These are phyloP conservation scores for Cephalotes varians DNA, from an alignment of 2,888 invertebrate genomes.

Conservation along the genomic window DNA sequence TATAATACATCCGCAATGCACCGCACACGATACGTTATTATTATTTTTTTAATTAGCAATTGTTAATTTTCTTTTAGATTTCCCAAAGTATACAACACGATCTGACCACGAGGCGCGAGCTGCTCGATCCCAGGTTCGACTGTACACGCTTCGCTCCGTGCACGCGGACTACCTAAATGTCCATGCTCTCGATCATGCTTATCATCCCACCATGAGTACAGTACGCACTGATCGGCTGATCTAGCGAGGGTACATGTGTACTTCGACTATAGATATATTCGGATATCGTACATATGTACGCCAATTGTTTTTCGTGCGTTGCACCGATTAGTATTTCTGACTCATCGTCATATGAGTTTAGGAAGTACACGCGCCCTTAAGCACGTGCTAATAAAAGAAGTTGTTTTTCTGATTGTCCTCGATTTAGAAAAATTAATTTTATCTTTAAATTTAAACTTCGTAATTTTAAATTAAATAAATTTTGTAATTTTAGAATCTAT, in stretches of 20 bases:
- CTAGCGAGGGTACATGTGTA: background rate
- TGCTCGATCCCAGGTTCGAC: background rate
- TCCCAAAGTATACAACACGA: background rate
- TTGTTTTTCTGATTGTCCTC: background rate
- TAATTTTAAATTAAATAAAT: no score
- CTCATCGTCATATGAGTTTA: background rate
- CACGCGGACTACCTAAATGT: background rate
- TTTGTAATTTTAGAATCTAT: no score
- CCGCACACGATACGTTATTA: background rate
- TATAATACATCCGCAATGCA: background rate
- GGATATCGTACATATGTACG: background rate
- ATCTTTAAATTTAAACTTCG: no score
- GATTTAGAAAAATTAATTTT: no score
- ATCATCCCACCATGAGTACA: conserved; percentile 15
- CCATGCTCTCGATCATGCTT: background rate
- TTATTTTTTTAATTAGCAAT: background rate
- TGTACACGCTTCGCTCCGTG: background rate
- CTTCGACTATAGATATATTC: background rate
- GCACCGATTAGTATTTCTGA: background rate
- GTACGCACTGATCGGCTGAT: background rate
- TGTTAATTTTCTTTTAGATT: background rate
- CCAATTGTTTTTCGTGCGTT: background rate
- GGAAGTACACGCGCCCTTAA: background rate
- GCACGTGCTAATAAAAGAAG: background rate
- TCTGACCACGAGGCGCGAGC: background rate